Conservation (phyloP, 2,888 invertebrate species). For the Eupithecia insigniata region DNA sequence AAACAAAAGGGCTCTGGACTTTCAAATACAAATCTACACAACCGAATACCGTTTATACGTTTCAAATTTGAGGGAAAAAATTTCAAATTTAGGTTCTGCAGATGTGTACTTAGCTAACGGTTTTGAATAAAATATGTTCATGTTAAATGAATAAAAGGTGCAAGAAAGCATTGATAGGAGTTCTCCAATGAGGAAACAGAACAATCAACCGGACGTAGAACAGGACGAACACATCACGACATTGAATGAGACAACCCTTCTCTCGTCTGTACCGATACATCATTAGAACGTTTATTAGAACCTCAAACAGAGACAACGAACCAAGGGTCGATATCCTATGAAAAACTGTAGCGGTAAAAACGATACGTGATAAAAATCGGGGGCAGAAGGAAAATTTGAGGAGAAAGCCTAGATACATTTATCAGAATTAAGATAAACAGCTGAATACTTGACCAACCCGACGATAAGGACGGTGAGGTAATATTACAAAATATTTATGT, state of each 20-base stretch:
- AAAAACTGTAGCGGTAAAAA: slow-evolving; percentile 42
- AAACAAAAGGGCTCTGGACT: neutral
- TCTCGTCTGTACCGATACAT: slow-evolving; percentile 24
- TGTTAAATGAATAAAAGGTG: neutral
- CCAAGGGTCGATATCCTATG: slow-evolving; percentile 40
- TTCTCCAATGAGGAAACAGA: neutral
- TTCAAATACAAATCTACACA: neutral
- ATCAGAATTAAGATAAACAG: slow-evolving; percentile 1
- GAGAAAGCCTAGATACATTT: slow-evolving; percentile 11
- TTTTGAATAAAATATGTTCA: neutral
- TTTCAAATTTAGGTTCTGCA: neutral
- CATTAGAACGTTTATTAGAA: slow-evolving; percentile 35
- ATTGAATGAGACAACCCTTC: slow-evolving; percentile 23
- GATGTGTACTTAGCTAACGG: neutral
- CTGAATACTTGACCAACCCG: neutral
- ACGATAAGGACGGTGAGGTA: slow-evolving; percentile 2
- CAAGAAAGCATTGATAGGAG: neutral
- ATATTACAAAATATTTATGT: neutral
- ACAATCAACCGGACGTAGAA: slow-evolving; percentile 3
- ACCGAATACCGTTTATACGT: neutral
- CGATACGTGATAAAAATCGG: slow-evolving; percentile 30
- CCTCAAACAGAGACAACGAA: slow-evolving; percentile 35
- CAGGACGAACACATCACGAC: neutral
- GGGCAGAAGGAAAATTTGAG: neutral
- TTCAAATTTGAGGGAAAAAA: neutral